These are phyloP conservation scores for Periophthalmodon schlosseri DNA, from an alignment of 2,113 vertebrate species.

Conservation along the genomic window DNA sequence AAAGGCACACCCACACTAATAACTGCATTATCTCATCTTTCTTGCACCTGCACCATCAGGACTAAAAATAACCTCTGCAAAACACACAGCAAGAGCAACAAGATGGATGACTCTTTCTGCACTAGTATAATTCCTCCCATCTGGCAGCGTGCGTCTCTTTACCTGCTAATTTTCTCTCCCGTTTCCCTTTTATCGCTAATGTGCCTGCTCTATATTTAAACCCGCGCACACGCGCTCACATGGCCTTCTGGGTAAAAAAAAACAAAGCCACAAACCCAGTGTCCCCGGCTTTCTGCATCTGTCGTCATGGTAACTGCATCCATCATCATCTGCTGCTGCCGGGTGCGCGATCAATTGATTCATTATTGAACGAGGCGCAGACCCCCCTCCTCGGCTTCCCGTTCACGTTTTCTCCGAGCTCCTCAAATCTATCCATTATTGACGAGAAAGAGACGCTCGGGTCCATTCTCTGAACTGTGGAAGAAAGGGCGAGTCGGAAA, in stretches of 20 bases:
- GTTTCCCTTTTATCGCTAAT: constrained; percentile 7
- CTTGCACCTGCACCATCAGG: constrained; percentile 49
- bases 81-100: constrained; percentile 1
- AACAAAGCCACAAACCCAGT: constrained; percentile 41
- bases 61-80: constrained; percentile 11
- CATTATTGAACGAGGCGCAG: constrained; percentile 73
- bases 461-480: constrained; percentile 62
- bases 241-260: background rate
- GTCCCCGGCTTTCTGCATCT: constrained; percentile 59
- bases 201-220: constrained; percentile 21
- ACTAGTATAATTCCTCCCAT: constrained; percentile 23
- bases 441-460: constrained; percentile 39
- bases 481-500: constrained; percentile 49
- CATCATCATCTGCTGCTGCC: constrained; percentile 69
- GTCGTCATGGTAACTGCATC: constrained; percentile 74
- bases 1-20: constrained; percentile 10
- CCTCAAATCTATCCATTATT: constrained; percentile 73
- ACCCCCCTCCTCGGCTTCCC: constrained; percentile 68
- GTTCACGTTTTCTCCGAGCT: constrained; percentile 66
- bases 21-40: constrained; percentile 19
- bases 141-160: constrained; percentile 19
- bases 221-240: background rate
- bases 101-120: constrained; percentile 35
- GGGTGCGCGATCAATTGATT: constrained; percentile 74
- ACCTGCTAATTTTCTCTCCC: constrained; percentile 17